A percentile compares a stretch with the other conserved stretches of the same genome.
phyloP scores from a whole-genome alignment of 2,797 vertebrate genomes.

The Neosilurus hyrtlii region DNA sequence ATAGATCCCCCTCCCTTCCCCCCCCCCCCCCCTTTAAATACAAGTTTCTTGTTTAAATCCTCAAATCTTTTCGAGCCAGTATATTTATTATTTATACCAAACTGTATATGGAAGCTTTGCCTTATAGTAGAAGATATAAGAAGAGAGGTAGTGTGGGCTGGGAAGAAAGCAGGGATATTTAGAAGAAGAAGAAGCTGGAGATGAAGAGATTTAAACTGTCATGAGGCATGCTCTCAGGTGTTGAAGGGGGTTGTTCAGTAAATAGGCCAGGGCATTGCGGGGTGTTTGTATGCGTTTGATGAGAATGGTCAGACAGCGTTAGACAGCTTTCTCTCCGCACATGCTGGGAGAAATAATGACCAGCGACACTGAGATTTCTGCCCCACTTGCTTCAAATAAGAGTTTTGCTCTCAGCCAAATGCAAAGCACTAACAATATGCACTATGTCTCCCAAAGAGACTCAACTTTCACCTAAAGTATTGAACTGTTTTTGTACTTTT shows the following conservation, averaged over 20 bases:
- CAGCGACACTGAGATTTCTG: conserved; percentile 48
- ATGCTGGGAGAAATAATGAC: conserved; percentile 49
- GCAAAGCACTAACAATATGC: conserved; percentile 34
- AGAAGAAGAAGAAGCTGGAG: conserved; percentile 13
- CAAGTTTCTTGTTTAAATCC: not conserved
- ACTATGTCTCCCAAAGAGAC: conserved; percentile 11
- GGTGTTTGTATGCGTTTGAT: conserved; percentile 39
- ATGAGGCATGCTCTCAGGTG: conserved; percentile 38
- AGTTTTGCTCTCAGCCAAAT: conserved; percentile 36
- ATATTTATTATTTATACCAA: not conserved
- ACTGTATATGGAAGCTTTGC: not conserved
- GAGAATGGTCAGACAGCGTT: conserved; percentile 37
- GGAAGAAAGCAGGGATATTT: not conserved
- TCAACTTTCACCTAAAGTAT: conserved; percentile 13
- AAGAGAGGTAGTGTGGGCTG: not conserved
- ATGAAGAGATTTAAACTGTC: conserved; percentile 47
- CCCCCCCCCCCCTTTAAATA: not conserved
- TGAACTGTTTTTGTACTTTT: not conserved
- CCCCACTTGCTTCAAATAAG: conserved; percentile 32
- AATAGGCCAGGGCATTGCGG: conserved; percentile 39
- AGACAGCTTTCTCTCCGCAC: conserved; percentile 30
- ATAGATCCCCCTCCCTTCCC: not conserved
- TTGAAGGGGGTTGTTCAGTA: conserved; percentile 39
- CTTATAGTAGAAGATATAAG: not conserved
- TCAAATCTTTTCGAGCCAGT: not conserved